phyloP scores from a whole-genome alignment of 2,888 invertebrate genomes.

The Schrankia costaestrigalis region DNA sequence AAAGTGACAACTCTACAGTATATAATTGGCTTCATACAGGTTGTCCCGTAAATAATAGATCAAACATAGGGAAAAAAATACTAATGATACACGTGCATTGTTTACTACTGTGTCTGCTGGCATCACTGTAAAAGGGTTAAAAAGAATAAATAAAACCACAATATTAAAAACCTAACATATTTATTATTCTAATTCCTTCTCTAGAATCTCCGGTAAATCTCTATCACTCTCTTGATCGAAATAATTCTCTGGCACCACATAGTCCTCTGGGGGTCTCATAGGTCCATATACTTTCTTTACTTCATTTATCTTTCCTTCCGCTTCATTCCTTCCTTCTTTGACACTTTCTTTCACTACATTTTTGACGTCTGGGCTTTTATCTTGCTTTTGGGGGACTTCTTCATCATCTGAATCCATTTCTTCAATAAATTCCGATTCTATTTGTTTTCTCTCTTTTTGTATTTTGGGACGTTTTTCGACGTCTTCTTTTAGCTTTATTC shows the following conservation, averaged over 20 bases:
- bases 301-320: slow-evolving; percentile 10
- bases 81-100: too few relatives aligned
- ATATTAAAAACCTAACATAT: slow-evolving; percentile 2
- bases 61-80: too few relatives aligned
- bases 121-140: slow-evolving; percentile 8
- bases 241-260: slow-evolving; percentile 69
- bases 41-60: too few relatives aligned
- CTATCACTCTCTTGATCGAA: slow-evolving; percentile 67
- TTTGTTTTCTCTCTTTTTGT: slow-evolving; percentile 38
- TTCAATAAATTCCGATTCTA: slow-evolving; percentile 74
- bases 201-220: slow-evolving; percentile 70
- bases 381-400: slow-evolving; percentile 13
- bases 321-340: slow-evolving; percentile 1
- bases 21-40: too few relatives aligned
- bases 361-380: slow-evolving; percentile 2
- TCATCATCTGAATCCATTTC: slow-evolving; percentile 76
- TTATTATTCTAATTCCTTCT: slow-evolving; percentile 40
- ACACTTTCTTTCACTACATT: slow-evolving; percentile 4
- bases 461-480: slow-evolving; percentile 48
- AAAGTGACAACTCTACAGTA: too few relatives aligned
- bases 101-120: too few relatives aligned
- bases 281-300: slow-evolving; percentile 63
- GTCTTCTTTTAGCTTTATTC: slow-evolving; percentile 75
- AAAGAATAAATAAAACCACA: slow-evolving; percentile 8
- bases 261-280: slow-evolving; percentile 72